phyloP scores from a whole-genome alignment of 2,113 vertebrate genomes.

The Charadrius vociferus region DNA sequence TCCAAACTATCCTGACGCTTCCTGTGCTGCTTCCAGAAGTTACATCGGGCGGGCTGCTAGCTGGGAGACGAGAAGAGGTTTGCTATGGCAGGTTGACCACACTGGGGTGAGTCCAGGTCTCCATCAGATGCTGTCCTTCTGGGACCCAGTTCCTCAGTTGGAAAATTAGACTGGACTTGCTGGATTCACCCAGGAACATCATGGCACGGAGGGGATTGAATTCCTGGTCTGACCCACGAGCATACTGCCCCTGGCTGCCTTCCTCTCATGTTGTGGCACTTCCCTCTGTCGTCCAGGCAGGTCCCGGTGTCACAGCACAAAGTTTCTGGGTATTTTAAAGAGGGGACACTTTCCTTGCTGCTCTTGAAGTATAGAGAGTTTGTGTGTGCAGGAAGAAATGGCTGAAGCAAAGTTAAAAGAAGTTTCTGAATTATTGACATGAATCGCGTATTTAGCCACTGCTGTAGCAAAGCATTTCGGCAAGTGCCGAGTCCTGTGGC shows the following conservation, averaged over 20 bases:
- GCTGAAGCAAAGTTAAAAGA: not conserved
- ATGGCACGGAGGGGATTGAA: fast-evolving
- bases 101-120: not conserved
- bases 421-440: not conserved
- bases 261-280: not conserved
- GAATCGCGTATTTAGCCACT: not conserved
- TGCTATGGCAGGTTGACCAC: not conserved
- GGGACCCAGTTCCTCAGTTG: not conserved
- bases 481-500: not conserved
- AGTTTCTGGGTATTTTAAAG: not conserved
- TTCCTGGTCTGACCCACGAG: not conserved
- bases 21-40: not conserved
- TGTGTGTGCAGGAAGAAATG: not conserved
- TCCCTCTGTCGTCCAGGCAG: not conserved
- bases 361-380: not conserved
- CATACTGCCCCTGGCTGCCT: not conserved
- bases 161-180: not conserved
- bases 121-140: not conserved
- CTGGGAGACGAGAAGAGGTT: not conserved
- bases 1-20: not conserved
- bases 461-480: not conserved
- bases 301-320: not conserved
- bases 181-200: not conserved
- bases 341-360: not conserved
- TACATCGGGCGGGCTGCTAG: fast-evolving